These are phyloP conservation scores for Stegana nigrithorax DNA, from an alignment of 2,888 invertebrate genomes.

Conservation along the genomic window DNA sequence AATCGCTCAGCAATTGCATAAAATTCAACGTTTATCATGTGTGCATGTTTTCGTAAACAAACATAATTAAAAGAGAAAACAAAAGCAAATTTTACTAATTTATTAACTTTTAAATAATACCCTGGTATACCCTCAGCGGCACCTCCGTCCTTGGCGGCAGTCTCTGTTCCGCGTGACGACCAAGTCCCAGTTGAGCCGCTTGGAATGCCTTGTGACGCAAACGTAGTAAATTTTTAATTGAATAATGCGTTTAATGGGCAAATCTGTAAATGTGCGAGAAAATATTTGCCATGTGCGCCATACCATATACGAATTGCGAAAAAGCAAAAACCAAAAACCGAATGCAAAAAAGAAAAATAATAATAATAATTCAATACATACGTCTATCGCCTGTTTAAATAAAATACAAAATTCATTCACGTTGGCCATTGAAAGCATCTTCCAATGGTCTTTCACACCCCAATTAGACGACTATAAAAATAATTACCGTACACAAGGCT, in stretches of 20 bases:
- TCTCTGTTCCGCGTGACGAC: neutral
- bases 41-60: conserved; percentile 52
- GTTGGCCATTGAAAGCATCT: no score
- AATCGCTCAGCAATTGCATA: conserved; percentile 45
- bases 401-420: conserved; percentile 12
- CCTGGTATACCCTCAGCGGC: neutral
- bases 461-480: no score
- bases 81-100: conserved; percentile 45
- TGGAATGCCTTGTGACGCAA: conserved; percentile 44
- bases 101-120: conserved; percentile 40
- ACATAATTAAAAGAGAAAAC: conserved; percentile 39
- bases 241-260: conserved; percentile 26
- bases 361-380: neutral
- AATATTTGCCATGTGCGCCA: conserved; percentile 44
- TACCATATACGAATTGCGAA: no score
- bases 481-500: no score
- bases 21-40: conserved; percentile 51
- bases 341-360: neutral
- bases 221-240: conserved; percentile 45
- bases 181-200: neutral
- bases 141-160: neutral
- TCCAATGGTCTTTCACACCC: neutral
- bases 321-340: neutral
- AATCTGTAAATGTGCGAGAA: conserved; percentile 40
- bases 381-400: no score